Conservation (phyloP, 2,797 vertebrate genomes). For the Sebastiscus albofasciatus region DNA sequence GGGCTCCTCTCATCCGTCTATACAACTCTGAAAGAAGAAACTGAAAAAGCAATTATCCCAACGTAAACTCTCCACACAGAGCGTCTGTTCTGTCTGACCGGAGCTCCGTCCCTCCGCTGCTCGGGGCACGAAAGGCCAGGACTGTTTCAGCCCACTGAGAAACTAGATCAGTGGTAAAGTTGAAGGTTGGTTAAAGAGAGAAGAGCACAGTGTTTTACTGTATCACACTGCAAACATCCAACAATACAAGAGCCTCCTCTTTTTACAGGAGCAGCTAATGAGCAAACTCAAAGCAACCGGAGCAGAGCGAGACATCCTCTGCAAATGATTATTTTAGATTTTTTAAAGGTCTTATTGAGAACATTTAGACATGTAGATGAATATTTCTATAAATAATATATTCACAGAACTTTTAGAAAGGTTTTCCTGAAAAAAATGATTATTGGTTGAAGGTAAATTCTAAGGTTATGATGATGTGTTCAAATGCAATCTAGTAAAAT, state of each 20-base stretch:
- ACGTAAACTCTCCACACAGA: conserved; percentile 5
- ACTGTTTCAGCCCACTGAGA: conserved; percentile 23
- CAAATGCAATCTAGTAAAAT: too few species aligned
- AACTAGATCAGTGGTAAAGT: conserved; percentile 28
- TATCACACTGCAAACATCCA: not conserved
- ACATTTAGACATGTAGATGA: not conserved
- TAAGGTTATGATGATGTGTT: too few species aligned
- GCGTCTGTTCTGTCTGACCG: conserved; percentile 19
- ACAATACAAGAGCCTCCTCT: not conserved
- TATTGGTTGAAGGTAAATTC: too few species aligned
- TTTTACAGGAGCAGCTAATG: not conserved
- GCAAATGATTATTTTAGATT: not conserved
- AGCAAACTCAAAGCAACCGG: not conserved
- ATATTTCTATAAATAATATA: too few species aligned
- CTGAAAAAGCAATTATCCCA: conserved; percentile 43
- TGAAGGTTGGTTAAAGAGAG: conserved; percentile 37
- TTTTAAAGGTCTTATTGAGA: not conserved
- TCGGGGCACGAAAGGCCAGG: conserved; percentile 24
- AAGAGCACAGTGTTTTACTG: not conserved
- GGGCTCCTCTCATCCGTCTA: not conserved
- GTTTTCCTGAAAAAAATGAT: too few species aligned
- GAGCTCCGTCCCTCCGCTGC: conserved; percentile 9
- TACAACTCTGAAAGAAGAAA: conserved; percentile 4
- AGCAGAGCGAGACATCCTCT: not conserved
- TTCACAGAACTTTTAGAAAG: too few species aligned